Evolutionary conservation across 2,888 invertebrate species (phyloP), one percentile per base, ranked within the genome.

Genomic region (Melinopterus prodromus): DNA sequence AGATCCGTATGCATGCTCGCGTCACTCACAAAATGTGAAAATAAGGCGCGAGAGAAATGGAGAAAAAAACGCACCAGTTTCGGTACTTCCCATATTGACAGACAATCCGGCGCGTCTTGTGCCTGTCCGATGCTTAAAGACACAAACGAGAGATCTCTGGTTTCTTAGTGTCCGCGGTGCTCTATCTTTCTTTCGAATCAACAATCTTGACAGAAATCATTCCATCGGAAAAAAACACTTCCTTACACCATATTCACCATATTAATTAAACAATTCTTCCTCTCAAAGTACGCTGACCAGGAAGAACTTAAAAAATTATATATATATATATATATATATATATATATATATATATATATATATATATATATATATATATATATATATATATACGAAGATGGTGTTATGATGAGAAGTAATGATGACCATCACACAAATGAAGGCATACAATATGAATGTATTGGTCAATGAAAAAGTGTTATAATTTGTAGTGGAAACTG

Each of bases 1-100:
- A 77, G 53, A 26, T 77, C 35, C 77, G 16, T 53, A 53, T 53
- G 53, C 53, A 53, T 53, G 53, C 53, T 53, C 53, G 5, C 53
- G 53, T 53, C 53, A 53, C 53, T 53, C 53, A 53, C 1, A 53
- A n/a, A 53, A 53, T 53, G 12, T 53, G 53, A 53, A 53, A 53
- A 53, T 53, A 53, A 53, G 53, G 53, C 53, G 53, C 7, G 53
- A 26, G 26, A 26, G 26, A 26, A 26, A 26, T 26, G 26, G 26
- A 26, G 3, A 26, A 53, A 53, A 53, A 53, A 53, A 53, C 53
- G 53, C 53, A 53, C 53, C 53, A 53, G 53, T 53, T 53, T 53
- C 5, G 53, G 53, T 53, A 53, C 12, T 53, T 12, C 53, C 53
- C 53, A 53, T 53, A 53, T 53, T 53, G 53, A 53, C 53, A 12